Base-by-base conservation (phyloP, 2,797 vertebrate species). In the Muscicapa comitata region DNA sequence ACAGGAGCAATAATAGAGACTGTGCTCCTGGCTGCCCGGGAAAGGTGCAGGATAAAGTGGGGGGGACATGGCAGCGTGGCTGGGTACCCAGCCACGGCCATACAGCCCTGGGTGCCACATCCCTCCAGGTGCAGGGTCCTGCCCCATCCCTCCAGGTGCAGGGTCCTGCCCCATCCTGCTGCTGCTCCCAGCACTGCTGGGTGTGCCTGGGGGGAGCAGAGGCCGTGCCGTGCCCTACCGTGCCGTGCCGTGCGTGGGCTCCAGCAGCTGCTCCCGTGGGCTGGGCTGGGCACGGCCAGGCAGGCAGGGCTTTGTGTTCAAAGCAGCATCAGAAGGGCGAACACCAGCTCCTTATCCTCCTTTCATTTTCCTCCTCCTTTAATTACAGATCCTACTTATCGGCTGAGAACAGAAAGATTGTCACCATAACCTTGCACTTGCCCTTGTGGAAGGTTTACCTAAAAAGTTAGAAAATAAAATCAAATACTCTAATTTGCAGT, bases 401-500 rank as follows among this genome's bases (percentile, higher is more conserved):
- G 55, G 88, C 88, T 10, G 11, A 89, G 90, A 89, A 84, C 95
- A 95, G 90, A 89, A 96, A 89, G 79, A 94, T 43, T 4, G 78
- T 58, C 75, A 28, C 92, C 14, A 33, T 85, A 66, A 96, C 97
- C 92, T 81, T 97, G 96, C 87, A 96, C 94, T 97, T 97, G 97
- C 96, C 98, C 97, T 98, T 98, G 97, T 80, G 50, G 94, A 95
- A 96, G 97, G 93, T 97, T 97, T 97, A 95, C 98, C 97, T 95
- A 94, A 96, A 97, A 98, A 96, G 94, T 96, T 93, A 96, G 95
- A 63, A 93, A 96, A 95, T 88, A 91, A 96, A 96, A 97, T 97
- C 96, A 97, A 95, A 88, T 92, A 67, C 90, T 96, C 97, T 96
- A 96, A 98, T 98, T 98, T 98, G 98, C 96, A 98, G 97, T 98